phyloP scores from a whole-genome alignment of 2,797 vertebrate species.

The Petrocephalus schoutedeni region DNA sequence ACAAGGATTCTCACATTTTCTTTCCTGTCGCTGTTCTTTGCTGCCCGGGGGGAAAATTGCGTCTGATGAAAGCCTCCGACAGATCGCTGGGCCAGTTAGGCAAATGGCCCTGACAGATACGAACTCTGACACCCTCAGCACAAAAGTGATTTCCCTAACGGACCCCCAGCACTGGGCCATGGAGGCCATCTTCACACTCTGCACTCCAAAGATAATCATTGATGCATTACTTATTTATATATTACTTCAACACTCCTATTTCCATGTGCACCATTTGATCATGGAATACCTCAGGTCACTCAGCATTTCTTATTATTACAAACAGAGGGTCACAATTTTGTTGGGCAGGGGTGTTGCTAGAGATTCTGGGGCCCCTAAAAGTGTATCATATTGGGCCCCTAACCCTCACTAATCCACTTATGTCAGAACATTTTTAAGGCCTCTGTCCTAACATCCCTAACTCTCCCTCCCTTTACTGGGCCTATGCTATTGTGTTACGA shows the following conservation, averaged over 20 bases:
- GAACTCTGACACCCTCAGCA: conserved; percentile 36
- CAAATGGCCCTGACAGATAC: conserved; percentile 49
- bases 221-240: neutral
- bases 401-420: too few species aligned
- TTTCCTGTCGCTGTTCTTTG: conserved; percentile 23
- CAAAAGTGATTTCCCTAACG: conserved; percentile 43
- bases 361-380: too few species aligned
- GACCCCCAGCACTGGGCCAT: neutral
- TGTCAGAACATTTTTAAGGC: too few species aligned
- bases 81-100: conserved; percentile 52
- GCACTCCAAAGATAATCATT: neutral
- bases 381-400: too few species aligned
- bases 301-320: neutral
- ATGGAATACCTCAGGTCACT: neutral
- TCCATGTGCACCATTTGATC: neutral
- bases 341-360: too few species aligned
- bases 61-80: conserved; percentile 28
- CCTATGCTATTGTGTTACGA: neutral
- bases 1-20: neutral
- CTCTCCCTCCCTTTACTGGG: too few species aligned
- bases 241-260: neutral
- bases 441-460: too few species aligned
- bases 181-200: neutral
- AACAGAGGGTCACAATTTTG: neutral
- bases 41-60: conserved; percentile 18